phyloP scores from a whole-genome alignment of 1,140 invertebrate genomes.

The Hesperophylax magnus region DNA sequence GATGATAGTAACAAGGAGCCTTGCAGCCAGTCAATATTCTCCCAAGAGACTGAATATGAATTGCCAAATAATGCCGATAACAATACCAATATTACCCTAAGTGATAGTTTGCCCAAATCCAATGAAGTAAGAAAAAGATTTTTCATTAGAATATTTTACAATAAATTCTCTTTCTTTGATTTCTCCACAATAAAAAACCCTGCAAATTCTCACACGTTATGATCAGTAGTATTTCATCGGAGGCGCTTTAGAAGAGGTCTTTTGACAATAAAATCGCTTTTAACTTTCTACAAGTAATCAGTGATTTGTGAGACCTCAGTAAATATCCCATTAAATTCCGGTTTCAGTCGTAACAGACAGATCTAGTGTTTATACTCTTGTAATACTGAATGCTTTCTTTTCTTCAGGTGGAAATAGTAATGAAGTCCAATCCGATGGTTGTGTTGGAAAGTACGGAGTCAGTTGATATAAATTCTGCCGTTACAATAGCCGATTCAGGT shows the following conservation, averaged over 20 bases:
- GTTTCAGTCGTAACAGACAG: no score
- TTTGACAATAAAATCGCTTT: no score
- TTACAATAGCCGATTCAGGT: constrained; percentile 45
- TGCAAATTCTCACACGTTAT: no score
- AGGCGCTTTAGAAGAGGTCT: no score
- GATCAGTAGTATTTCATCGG: no score
- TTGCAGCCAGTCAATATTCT: constrained; percentile 40
- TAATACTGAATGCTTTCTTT: neutral
- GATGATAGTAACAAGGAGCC: neutral
- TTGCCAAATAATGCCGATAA: neutral
- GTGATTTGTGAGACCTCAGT: no score
- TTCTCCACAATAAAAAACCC: no score
- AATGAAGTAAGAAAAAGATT: constrained; percentile 13
- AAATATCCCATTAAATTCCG: no score
- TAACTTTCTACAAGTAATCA: no score
- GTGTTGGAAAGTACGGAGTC: constrained; percentile 42
- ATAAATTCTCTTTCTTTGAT: no score
- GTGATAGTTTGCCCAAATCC: constrained; percentile 13
- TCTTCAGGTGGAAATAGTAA: constrained; percentile 42
- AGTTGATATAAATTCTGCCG: constrained; percentile 13
- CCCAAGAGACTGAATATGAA: constrained; percentile 44
- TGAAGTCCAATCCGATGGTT: constrained; percentile 7
- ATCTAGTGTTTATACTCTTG: no score
- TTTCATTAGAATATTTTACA: no score
- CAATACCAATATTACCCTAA: neutral